A percentile compares a stretch with the other conserved stretches of the same genome.
Conservation (phyloP, 2,888 invertebrate species). For the Norana najaformis region DNA sequence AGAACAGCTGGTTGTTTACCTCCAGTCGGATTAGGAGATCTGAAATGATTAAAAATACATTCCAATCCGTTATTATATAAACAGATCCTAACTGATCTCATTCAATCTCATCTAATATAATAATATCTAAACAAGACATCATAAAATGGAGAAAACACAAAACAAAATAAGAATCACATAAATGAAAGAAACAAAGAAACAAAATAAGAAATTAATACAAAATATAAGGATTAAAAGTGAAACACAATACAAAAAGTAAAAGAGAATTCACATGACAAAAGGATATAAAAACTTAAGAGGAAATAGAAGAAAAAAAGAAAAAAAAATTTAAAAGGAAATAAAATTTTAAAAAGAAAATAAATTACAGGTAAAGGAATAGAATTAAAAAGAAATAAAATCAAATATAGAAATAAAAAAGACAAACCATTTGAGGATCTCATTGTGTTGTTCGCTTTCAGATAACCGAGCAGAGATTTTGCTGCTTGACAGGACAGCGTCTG, state of each 20-base stretch:
- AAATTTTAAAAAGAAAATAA: neutral
- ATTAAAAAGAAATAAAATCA: neutral
- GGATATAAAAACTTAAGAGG: neutral
- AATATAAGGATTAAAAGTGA: neutral
- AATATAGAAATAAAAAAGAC: neutral
- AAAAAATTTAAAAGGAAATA: neutral
- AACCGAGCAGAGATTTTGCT: neutral
- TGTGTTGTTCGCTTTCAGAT: neutral
- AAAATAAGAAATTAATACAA: neutral
- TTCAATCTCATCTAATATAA: neutral
- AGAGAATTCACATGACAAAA: neutral
- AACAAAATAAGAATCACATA: too few species aligned
- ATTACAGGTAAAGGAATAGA: neutral
- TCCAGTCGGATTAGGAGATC: neutral
- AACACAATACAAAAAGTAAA: neutral
- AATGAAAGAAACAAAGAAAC: too few species aligned
- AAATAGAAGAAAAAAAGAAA: neutral
- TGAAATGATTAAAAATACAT: neutral
- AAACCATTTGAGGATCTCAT: neutral
- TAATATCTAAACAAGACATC: too few species aligned
- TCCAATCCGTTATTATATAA: neutral
- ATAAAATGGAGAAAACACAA: neutral
- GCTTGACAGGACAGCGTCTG: slow-evolving; percentile 10
- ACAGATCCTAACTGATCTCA: neutral
- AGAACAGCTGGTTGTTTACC: slow-evolving; percentile 5